These are phyloP conservation scores for Choreutis nemorana DNA, from an alignment of 2,888 invertebrate genomes.

Conservation along the genomic window DNA sequence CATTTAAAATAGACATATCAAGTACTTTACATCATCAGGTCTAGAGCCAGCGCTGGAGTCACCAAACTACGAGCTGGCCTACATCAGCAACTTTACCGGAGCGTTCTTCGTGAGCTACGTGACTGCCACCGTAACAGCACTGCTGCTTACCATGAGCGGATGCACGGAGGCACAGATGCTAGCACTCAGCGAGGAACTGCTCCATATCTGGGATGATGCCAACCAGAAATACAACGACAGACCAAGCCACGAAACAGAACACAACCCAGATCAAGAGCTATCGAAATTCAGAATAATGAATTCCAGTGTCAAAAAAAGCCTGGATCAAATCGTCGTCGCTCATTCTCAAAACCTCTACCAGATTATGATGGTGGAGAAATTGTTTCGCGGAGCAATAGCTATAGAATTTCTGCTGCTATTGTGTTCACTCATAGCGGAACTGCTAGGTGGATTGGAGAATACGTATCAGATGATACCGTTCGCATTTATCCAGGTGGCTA, in stretches of 20 bases:
- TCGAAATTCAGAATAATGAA: too few species aligned
- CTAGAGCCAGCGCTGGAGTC: slow-evolving; percentile 9
- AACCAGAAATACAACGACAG: not conserved
- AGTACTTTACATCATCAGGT: slow-evolving; percentile 3
- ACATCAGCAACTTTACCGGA: slow-evolving; percentile 10
- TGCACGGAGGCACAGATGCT: slow-evolving; percentile 14
- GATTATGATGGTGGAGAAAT: slow-evolving; percentile 16
- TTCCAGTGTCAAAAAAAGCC: slow-evolving; percentile 12
- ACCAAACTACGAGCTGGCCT: slow-evolving; percentile 10
- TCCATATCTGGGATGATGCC: slow-evolving; percentile 6
- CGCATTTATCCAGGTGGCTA: slow-evolving; percentile 17
- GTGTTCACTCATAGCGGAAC: slow-evolving; percentile 18
- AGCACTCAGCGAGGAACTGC: slow-evolving; percentile 11
- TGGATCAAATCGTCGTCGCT: slow-evolving; percentile 16
- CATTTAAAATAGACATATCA: not conserved
- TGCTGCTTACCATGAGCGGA: slow-evolving; percentile 12
- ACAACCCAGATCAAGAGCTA: too few species aligned
- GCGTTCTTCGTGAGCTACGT: slow-evolving; percentile 20
- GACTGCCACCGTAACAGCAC: slow-evolving; percentile 18
- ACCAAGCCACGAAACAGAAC: too few species aligned
- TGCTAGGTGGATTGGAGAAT: slow-evolving; percentile 27
- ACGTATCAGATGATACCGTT: slow-evolving; percentile 27
- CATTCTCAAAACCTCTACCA: slow-evolving; percentile 19
- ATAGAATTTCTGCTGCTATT: slow-evolving; percentile 22
- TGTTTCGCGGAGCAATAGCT: slow-evolving; percentile 22